Evolutionary conservation across 1,140 invertebrate species (phyloP), one percentile per base, ranked within the genome.

Genomic region (Theocolax elegans): DNA sequence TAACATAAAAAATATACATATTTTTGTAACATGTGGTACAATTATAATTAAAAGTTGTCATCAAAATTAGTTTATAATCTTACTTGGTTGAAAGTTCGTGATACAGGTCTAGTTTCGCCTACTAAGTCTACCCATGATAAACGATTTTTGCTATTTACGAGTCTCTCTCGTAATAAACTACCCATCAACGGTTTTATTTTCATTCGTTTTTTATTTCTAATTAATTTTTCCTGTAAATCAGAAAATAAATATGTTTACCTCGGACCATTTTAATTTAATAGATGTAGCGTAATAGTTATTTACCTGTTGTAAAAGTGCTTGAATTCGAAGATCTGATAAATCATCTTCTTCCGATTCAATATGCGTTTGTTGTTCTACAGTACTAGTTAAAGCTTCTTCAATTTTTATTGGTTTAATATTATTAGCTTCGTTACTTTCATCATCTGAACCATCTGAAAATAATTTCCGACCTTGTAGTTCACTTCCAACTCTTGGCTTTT

Each of bases 181-280:
- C 84, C 78, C 10, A 71, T 46, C 2, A 75, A 62, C 31, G 78
- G 75, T 51, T 78, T 79, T 3, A 76, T 69, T 29, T 73, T 81
- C 12, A 44, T 72, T 60, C 42, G 72, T 29, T 79, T 79, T 38
- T 84, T 85, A 8, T 67, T 71, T 54, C 63, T 72, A 40, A 86
- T 82, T 19, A 75, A 66, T 62, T 76, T 76, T 19, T 85, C 80
- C 76, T 85, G 62, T 2, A 73, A 74, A 19, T n/a, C 23, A 15
- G 7, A 25, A 17, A n/a, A 58, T 38, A 27, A 65, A 58, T 54
- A 49, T 27, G 31, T 49, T 54, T 48, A 35, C 10, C 10, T n/a
- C n/a, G n/a, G 31, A 6, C 4, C 31, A 35, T 35, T 35, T 35
- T 35, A 35, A 35, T 6, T 23, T 65, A 29, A 65, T 58, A 40